Percentiles rank a stretch among this genome's conserved stretches.
Conservation (phyloP, 1,140 invertebrate species). For the Panulirus ornatus region DNA sequence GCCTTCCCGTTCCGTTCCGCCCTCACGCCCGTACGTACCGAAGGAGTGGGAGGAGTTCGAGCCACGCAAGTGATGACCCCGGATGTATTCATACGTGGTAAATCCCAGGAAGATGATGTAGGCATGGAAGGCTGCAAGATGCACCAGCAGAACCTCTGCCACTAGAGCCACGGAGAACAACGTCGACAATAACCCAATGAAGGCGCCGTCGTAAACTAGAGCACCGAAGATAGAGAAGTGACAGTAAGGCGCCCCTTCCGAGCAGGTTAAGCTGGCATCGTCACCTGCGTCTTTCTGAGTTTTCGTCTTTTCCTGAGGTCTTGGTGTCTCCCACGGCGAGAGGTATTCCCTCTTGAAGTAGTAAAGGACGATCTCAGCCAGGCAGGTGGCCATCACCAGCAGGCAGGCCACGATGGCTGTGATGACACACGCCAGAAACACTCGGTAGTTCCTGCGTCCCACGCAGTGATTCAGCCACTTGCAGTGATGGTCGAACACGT, state of each 20-base stretch:
- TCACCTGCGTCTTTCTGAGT: slow-evolving; percentile 22
- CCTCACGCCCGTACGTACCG: slow-evolving; percentile 61
- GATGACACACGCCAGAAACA: slow-evolving; percentile 91
- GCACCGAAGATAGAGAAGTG: slow-evolving; percentile 75
- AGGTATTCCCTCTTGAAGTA: slow-evolving; percentile 81
- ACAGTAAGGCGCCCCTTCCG: slow-evolving; percentile 74
- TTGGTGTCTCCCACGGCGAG: slow-evolving; percentile 76
- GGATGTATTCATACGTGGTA: slow-evolving; percentile 91
- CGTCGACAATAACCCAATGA: slow-evolving; percentile 77
- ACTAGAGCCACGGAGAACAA: slow-evolving; percentile 83
- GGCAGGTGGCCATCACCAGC: slow-evolving; percentile 84
- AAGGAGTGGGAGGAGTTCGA: slow-evolving; percentile 73
- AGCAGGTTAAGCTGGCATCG: slow-evolving; percentile 70
- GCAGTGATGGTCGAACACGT: slow-evolving; percentile 95
- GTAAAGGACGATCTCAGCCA: slow-evolving; percentile 84
- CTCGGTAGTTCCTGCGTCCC: slow-evolving; percentile 91
- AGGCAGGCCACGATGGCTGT: slow-evolving; percentile 87
- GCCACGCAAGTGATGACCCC: slow-evolving; percentile 69
- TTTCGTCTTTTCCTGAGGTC: slow-evolving; percentile 75
- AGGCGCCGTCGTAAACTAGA: slow-evolving; percentile 77
- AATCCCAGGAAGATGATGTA: slow-evolving; percentile 91
- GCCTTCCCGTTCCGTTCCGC: slow-evolving; percentile 63
- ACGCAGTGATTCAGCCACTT: slow-evolving; percentile 99
- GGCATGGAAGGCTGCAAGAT: slow-evolving; percentile 93
- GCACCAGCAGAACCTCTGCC: slow-evolving; percentile 88